Evolutionary conservation across 2,888 invertebrate genomes (phyloP), one percentile per base, ranked within the genome.

Genomic region (Temnothorax unifasciatus): DNA sequence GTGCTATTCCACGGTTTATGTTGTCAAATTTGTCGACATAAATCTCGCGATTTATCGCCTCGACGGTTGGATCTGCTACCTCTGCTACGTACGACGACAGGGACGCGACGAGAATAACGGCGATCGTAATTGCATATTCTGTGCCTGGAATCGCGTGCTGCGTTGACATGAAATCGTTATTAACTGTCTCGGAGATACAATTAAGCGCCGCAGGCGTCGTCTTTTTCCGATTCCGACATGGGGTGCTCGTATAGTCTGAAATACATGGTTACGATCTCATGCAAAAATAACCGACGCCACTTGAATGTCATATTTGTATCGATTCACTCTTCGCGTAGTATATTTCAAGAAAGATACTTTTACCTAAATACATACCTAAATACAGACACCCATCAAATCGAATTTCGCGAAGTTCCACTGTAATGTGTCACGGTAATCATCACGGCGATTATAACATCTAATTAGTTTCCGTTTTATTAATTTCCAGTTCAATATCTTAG

Each of bases 21-120:
- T 81, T 73, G 79, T 81, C 79, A 81, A 81, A 81, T 81, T 81
- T 81, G 79, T 81, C 73, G 59, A 59, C 73, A 47, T 73, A 73
- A 81, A 71, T 81, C 79, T 61, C 71, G 79, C 79, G 79, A 81
- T 81, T 81, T 81, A 81, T 81, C 73, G 59, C 50, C 73, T 25
- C 73, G 79, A 73, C 59, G 73, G 47, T 59, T 59, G 59, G 41
- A 73, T 73, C 47, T 47, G 71, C 18, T 57, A 63, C 29, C 34
- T 52, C 63, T 15, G 75, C 34, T 47, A 34, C 50, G 34, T 77
- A 79, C 44, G 29, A 57, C 79, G 71, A 59, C 79, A 38, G 59
- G 59, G 47, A 25, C 59, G 59, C 71, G 79, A 81, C 73, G 79
- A 73, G 79, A 81, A 81, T 81, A 81, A 73, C 79, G 73, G 47